A percentile compares a stretch with the other conserved stretches of the same genome.
phyloP scores from a whole-genome alignment of 2,797 vertebrate genomes.

The Toxotes lorentzi region DNA sequence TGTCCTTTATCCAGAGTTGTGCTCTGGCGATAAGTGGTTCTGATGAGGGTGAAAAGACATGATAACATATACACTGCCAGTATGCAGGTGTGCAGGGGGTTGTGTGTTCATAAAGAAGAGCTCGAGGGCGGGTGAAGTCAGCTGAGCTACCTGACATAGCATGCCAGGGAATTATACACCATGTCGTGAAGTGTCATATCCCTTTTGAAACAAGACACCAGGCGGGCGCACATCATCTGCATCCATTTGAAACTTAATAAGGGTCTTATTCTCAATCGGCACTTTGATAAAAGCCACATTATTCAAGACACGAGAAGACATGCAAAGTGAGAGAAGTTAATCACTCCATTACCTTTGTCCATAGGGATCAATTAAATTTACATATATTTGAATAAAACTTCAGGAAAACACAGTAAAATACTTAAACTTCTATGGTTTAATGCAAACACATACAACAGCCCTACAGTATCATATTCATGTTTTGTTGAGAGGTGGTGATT shows the following conservation, averaged over 20 bases:
- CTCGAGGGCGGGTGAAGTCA: slow-evolving; percentile 11
- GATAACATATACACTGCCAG: slow-evolving; percentile 23
- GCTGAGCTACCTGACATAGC: slow-evolving; percentile 33
- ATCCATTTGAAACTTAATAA: slow-evolving; percentile 50
- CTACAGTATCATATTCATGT: neutral
- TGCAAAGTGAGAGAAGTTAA: slow-evolving; percentile 42
- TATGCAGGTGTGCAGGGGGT: slow-evolving; percentile 14
- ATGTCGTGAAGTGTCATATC: slow-evolving; percentile 20
- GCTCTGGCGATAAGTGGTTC: slow-evolving; percentile 34
- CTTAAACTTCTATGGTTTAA: neutral
- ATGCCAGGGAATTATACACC: slow-evolving; percentile 24
- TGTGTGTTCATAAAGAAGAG: slow-evolving; percentile 37
- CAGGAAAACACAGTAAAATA: neutral
- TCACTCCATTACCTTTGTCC: slow-evolving; percentile 38
- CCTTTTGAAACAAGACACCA: slow-evolving; percentile 39
- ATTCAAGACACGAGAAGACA: slow-evolving; percentile 48
- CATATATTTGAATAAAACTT: slow-evolving; percentile 39
- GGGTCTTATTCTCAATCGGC: slow-evolving; percentile 41
- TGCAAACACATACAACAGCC: neutral
- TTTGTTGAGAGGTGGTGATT: neutral
- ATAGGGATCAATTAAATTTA: slow-evolving; percentile 45
- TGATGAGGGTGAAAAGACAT: slow-evolving; percentile 37
- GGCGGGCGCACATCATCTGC: slow-evolving; percentile 45
- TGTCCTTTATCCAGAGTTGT: slow-evolving; percentile 8
- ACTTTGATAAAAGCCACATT: slow-evolving; percentile 53